Evolutionary conservation across 37 sponge, comb jelly and placozoan species (phyloP), one percentile per base, ranked within the genome.

Genomic region (Cladorhizidae sp.): DNA sequence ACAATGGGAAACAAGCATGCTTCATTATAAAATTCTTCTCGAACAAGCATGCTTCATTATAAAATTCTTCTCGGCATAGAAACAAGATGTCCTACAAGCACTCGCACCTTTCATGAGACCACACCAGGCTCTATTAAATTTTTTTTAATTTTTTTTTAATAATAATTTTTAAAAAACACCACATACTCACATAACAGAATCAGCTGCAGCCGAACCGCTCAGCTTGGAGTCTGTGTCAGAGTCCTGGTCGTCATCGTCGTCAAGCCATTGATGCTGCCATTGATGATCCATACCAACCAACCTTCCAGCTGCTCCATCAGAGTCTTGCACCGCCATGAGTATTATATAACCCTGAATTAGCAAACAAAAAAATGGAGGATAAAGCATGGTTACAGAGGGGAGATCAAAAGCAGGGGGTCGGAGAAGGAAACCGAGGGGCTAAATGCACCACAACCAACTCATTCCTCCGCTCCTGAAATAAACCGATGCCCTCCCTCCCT

Each of bases 141-240:
- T 54, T 54, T 18, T 20, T 14, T 18, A 20, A 54, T 54, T 20
- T 20, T 54, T 14, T 54, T n/a, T n/a, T n/a, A n/a, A n/a, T n/a
- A 20, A 63, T n/a, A 63, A 12, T 21, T 21, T 63, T 21, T 21
- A 63, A 39, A 37, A 37, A 38, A 18, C 14, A 37, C 8, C 40
- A 36, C 15, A 8, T 1, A 65, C 87, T 87, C 69, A 87, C 87
- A 87, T 87, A 70, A 87, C 87, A 29, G 87, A 87, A 82, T 87
- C 87, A 9, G 80, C 87, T 0, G 74, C 64, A 42, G 81, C 87
- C 2, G 87, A 87, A 1, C 87, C 87, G 40, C 74, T 72, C 22
- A 86, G 81, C 41, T 80, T 79, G n/a, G 87, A 86, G 76, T 87
- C 87, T 17, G 87, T 87, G 75, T 87, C 87, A 15, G 73, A 68